These are phyloP conservation scores for Nothocercus julius DNA, from an alignment of 2,113 vertebrate genomes.

Conservation along the genomic window DNA sequence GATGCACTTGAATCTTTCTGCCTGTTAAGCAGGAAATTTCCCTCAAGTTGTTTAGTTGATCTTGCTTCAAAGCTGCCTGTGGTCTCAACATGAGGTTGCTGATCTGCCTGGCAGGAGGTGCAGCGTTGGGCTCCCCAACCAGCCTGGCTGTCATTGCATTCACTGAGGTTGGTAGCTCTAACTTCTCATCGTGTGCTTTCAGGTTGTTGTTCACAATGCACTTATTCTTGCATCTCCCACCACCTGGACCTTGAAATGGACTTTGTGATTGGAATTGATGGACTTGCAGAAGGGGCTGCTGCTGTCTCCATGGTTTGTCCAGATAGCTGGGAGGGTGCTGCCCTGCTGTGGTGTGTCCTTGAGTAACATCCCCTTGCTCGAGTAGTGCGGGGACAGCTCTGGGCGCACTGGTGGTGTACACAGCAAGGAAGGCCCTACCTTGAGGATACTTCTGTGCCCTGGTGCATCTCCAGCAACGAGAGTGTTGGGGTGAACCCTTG, in stretches of 20 bases:
- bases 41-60: background rate
- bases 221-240: background rate
- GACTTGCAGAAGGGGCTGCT: background rate
- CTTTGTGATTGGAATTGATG: background rate
- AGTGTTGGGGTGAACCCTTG: background rate
- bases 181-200: background rate
- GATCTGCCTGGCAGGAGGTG: accelerated
- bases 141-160: background rate
- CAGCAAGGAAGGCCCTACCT: background rate
- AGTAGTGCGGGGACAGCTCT: background rate
- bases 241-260: background rate
- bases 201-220: background rate
- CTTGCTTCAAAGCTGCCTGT: background rate
- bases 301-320: background rate
- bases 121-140: background rate
- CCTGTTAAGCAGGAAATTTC: background rate
- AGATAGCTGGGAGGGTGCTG: background rate
- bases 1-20: background rate
- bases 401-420: background rate
- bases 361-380: background rate
- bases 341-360: background rate
- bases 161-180: background rate
- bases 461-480: background rate
- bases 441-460: background rate
- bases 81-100: background rate